phyloP scores from a whole-genome alignment of 2,113 vertebrate genomes.

The Sceloporus undulatus region DNA sequence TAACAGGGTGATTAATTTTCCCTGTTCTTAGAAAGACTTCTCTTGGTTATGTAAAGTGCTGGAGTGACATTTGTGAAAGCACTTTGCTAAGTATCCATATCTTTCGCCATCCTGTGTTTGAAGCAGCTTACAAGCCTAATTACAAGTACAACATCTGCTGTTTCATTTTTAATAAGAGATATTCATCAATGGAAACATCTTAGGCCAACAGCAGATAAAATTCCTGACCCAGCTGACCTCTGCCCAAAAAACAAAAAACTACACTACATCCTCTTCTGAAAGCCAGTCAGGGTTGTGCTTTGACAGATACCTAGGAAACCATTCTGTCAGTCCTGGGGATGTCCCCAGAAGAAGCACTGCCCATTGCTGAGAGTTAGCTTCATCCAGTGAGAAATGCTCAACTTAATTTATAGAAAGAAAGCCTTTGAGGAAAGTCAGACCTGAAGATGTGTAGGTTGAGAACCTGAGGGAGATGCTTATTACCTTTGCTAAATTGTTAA shows the following conservation, averaged over 20 bases:
- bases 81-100: background rate
- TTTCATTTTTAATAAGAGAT: no score
- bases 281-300: background rate
- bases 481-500: no score
- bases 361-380: background rate
- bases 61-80: no score
- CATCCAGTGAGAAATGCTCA: background rate
- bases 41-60: no score
- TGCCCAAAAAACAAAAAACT: background rate
- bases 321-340: background rate
- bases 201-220: background rate
- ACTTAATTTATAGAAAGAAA: background rate
- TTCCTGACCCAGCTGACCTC: background rate
- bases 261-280: background rate
- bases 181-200: background rate
- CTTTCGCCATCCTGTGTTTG: background rate
- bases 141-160: no score
- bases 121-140: background rate
- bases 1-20: no score
- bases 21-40: no score
- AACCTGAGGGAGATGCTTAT: no score
- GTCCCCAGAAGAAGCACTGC: background rate
- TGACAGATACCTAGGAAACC: background rate
- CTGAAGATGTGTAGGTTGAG: no score
- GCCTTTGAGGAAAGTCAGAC: background rate